Base-by-base conservation (phyloP, 2,888 invertebrate genomes). In the Cinara cedri region DNA sequence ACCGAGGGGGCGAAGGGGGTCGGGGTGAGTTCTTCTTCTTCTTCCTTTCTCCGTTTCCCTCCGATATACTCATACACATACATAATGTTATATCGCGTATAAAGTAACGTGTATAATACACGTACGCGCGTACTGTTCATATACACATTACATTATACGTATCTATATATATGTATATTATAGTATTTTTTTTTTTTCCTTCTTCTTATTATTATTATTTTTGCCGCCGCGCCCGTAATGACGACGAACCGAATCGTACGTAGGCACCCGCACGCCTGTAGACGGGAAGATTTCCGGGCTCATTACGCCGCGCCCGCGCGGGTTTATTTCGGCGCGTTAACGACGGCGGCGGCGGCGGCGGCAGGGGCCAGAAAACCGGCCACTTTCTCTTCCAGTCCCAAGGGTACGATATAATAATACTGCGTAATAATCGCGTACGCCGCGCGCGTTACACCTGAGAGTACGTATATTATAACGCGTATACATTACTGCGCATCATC, bases 201-300 rank as follows among this genome's bases (percentile, higher is more conserved):
- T n/a, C n/a, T n/a, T n/a, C n/a, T n/a, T n/a, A n/a, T n/a, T n/a
- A n/a, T 34, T 34, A 34, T 34, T 34, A 34, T 34, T 34, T n/a
- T n/a, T n/a, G n/a, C 70, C 21, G 44, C 34, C n/a, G 26, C n/a
- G n/a, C n/a, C 44, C 46, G 51, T 78, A 78, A 78, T n/a, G n/a
- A n/a, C 62, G 78, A 78, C 78, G 78, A 60, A 62, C 68, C 51
- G 68, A 78, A 78, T 78, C 34, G 34, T 78, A 70, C 70, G n/a
- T n/a, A n/a, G n/a, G n/a, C n/a, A n/a, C n/a, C n/a, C n/a, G n/a
- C n/a, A n/a, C n/a, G n/a, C n/a, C n/a, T n/a, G n/a, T n/a, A n/a
- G n/a, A n/a, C n/a, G 60, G 42, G 78, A 62, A 78, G 78, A 70
- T 78, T 78, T 78, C 78, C n/a, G 78, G 78, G 78, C 78, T 78